Conservation (phyloP, 23 tunicate genomes). For the Halocynthia aurantium region DNA sequence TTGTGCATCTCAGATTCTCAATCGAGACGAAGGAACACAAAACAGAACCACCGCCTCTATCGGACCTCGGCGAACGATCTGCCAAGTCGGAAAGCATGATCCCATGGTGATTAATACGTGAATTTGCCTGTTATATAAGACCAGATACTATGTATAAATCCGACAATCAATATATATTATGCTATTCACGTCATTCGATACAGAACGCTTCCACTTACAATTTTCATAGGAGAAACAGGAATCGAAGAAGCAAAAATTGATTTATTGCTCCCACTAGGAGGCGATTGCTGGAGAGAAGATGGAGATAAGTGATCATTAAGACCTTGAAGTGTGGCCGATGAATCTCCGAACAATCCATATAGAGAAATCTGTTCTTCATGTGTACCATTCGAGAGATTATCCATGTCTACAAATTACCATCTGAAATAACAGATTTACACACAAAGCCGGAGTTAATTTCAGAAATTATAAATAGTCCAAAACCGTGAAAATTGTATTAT, state of each 20-base stretch:
- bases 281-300: conserved; percentile 38
- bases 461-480: too few relatives aligned
- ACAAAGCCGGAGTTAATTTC: not conserved
- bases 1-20: conserved; percentile 19
- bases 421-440: not conserved
- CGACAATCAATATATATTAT: not conserved
- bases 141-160: too few relatives aligned
- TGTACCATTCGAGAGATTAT: not conserved
- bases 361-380: conserved; percentile 39
- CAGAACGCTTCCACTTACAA: too few relatives aligned
- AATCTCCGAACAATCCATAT: conserved; percentile 84
- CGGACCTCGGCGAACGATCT: conserved; percentile 26
- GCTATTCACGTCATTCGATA: not conserved
- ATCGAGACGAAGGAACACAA: conserved; percentile 18
- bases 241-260: not conserved
- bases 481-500: too few relatives aligned
- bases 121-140: too few relatives aligned
- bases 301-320: conserved; percentile 41
- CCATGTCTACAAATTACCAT: not conserved
- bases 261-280: conserved; percentile 24
- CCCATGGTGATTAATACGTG: conserved; percentile 17
- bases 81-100: conserved; percentile 68
- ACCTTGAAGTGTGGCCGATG: conserved; percentile 23
- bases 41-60: conserved; percentile 4
- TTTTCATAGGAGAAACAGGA: conserved; percentile 2